A percentile compares a stretch with the other conserved stretches of the same genome.
Evolutionary conservation across 2,797 vertebrate genomes (phyloP).

Genomic region (Spinibarbus caldwelli): DNA sequence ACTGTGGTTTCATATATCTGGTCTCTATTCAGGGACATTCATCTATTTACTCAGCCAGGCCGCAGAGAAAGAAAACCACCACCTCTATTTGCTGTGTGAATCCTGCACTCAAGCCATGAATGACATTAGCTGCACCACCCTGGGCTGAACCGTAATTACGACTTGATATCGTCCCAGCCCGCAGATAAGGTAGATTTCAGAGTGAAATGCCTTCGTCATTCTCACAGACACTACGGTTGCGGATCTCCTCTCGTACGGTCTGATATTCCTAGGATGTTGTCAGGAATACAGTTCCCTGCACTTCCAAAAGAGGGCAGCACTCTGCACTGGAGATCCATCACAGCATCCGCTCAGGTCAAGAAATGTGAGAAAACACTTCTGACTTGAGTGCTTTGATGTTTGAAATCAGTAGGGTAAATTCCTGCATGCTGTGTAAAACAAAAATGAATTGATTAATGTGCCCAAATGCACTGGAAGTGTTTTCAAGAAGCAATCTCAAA

Average conservation of each 20-base stretch:
- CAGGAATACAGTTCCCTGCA: slow-evolving; percentile 12
- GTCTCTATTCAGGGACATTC: slow-evolving; percentile 64
- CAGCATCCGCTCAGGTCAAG: background rate
- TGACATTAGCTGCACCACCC: slow-evolving; percentile 61
- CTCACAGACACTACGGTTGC: slow-evolving; percentile 45
- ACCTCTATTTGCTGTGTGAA: slow-evolving; percentile 50
- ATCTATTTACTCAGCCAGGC: slow-evolving; percentile 61
- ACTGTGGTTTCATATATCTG: slow-evolving; percentile 68
- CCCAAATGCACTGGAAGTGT: background rate
- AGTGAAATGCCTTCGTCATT: slow-evolving; percentile 73
- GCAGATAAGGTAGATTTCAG: slow-evolving; percentile 76
- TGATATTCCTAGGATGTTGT: slow-evolving; percentile 37
- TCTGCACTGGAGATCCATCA: slow-evolving; percentile 17
- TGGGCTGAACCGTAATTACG: slow-evolving; percentile 72
- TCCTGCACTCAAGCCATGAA: slow-evolving; percentile 58
- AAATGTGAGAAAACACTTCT: background rate
- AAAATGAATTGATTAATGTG: background rate
- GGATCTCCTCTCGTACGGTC: slow-evolving; percentile 4
- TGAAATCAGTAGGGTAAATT: background rate
- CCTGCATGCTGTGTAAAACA: background rate
- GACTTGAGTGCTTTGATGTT: background rate
- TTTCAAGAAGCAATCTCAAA: background rate
- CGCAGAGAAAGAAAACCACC: slow-evolving; percentile 52
- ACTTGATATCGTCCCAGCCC: slow-evolving; percentile 68
- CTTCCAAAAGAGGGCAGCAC: slow-evolving; percentile 60